Percentiles rank a stretch among this genome's conserved stretches.
phyloP scores from a whole-genome alignment of 2,888 invertebrate genomes.

The Heteromyza rotundicornis region DNA sequence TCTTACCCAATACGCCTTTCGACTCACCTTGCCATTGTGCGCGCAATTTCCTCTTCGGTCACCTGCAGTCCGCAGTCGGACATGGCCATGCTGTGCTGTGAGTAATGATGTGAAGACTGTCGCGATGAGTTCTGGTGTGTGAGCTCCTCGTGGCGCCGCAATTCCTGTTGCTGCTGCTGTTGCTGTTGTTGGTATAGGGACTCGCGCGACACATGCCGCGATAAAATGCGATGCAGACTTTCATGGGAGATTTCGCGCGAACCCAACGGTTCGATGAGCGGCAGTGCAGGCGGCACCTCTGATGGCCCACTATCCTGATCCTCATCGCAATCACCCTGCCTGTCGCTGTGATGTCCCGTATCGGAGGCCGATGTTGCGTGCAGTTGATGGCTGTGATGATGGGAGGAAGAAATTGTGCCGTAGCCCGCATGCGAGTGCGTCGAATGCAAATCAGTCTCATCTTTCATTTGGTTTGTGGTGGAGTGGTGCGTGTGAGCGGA shows the following conservation, averaged over 20 bases:
- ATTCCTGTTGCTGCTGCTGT: constrained; percentile 40
- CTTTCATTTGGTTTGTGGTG: constrained; percentile 49
- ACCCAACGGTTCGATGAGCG: constrained; percentile 78
- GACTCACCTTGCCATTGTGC: constrained; percentile 75
- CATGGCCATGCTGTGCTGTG: constrained; percentile 69
- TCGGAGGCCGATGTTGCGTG: constrained; percentile 28
- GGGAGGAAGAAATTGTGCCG: constrained; percentile 46
- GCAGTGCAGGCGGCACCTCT: constrained; percentile 81
- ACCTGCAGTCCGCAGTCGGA: constrained; percentile 88
- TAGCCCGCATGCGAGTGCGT: constrained; percentile 36
- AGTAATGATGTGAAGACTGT: constrained; percentile 71
- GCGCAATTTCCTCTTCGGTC: constrained; percentile 90
- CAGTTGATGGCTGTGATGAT: too few relatives aligned
- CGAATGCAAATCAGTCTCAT: constrained; percentile 61
- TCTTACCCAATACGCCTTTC: constrained; percentile 21
- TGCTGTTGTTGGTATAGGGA: constrained; percentile 66
- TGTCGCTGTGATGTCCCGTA: constrained; percentile 30
- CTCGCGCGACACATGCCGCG: constrained; percentile 69
- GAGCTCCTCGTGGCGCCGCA: constrained; percentile 69
- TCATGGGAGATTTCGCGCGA: constrained; percentile 84
- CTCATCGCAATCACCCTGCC: constrained; percentile 67
- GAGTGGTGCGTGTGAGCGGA: constrained; percentile 9
- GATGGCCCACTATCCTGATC: constrained; percentile 84
- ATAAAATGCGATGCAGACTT: constrained; percentile 70
- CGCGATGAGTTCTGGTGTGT: constrained; percentile 40